These are phyloP conservation scores for Sebastes diaconus DNA, from an alignment of 2,797 vertebrate species.

Conservation along the genomic window DNA sequence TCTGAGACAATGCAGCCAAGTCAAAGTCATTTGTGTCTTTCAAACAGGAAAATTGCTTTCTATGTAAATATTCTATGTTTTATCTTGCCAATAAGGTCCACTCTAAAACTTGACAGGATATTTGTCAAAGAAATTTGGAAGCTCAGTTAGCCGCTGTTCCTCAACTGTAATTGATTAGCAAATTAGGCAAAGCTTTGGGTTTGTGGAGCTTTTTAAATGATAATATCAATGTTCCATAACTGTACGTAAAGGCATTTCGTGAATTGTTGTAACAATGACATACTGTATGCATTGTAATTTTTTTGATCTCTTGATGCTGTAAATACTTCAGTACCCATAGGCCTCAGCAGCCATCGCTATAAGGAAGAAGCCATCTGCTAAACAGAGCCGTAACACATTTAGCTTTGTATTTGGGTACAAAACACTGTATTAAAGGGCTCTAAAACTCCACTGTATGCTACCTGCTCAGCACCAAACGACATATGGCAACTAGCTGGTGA, in stretches of 20 bases:
- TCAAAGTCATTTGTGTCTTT: not conserved
- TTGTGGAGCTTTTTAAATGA: not conserved
- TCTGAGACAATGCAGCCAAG: not conserved
- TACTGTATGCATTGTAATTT: accelerated
- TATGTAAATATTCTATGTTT: not conserved
- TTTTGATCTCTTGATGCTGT: not conserved
- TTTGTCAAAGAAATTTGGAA: not conserved
- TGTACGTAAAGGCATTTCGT: not conserved
- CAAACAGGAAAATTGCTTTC: not conserved
- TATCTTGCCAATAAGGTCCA: not conserved
- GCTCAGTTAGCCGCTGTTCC: not conserved
- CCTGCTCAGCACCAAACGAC: not conserved
- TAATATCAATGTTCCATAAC: not conserved
- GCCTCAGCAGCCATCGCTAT: accelerated
- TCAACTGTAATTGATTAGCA: not conserved
- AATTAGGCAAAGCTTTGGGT: not conserved
- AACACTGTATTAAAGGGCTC: not conserved
- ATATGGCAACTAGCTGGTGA: not conserved
- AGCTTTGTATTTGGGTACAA: not conserved
- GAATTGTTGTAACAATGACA: not conserved
- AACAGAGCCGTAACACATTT: not conserved
- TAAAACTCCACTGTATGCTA: accelerated
- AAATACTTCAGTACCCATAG: not conserved
- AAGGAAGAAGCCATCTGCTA: not conserved
- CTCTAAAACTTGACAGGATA: not conserved